Evolutionary conservation across 2,888 invertebrate genomes (phyloP).

Genomic region (Cabera pusaria): DNA sequence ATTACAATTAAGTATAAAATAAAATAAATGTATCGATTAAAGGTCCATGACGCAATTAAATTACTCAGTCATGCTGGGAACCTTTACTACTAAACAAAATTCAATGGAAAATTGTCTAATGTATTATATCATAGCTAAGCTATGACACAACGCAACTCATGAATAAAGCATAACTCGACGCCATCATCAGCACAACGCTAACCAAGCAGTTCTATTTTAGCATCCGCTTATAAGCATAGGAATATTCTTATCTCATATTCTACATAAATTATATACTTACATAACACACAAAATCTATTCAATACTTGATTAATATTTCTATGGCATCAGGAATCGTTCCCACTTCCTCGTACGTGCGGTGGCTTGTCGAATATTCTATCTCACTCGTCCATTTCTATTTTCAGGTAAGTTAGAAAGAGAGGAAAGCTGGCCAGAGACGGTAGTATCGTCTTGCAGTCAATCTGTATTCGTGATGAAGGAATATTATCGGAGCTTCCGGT

Average conservation of each 20-base stretch:
- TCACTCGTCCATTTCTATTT: conserved; percentile 36
- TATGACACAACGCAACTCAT: background rate
- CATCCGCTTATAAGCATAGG: conserved; percentile 19
- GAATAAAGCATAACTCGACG: conserved; percentile 15
- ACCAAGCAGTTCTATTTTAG: conserved; percentile 14
- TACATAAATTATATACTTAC: conserved; percentile 35
- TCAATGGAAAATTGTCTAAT: conserved; percentile 5
- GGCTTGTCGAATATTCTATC: conserved; percentile 57
- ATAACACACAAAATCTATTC: conserved; percentile 38
- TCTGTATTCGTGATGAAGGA: conserved; percentile 80
- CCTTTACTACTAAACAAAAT: too few relatives aligned
- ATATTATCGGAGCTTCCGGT: conserved; percentile 79
- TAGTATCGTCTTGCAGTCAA: conserved; percentile 49
- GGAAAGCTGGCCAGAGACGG: conserved; percentile 21
- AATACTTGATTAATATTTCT: conserved; percentile 72
- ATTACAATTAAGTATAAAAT: too few relatives aligned
- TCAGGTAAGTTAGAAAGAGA: conserved; percentile 43
- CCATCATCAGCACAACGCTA: background rate
- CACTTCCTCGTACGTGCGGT: conserved; percentile 77
- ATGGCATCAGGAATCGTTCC: conserved; percentile 69
- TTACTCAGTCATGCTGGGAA: too few relatives aligned
- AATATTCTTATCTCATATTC: conserved; percentile 27
- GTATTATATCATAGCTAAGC: background rate
- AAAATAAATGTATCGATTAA: too few relatives aligned
- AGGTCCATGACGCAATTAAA: too few relatives aligned